Percentiles rank a stretch among this genome's conserved stretches.
phyloP scores from a whole-genome alignment of 2,797 vertebrate genomes.

The Squalus acanthias region DNA sequence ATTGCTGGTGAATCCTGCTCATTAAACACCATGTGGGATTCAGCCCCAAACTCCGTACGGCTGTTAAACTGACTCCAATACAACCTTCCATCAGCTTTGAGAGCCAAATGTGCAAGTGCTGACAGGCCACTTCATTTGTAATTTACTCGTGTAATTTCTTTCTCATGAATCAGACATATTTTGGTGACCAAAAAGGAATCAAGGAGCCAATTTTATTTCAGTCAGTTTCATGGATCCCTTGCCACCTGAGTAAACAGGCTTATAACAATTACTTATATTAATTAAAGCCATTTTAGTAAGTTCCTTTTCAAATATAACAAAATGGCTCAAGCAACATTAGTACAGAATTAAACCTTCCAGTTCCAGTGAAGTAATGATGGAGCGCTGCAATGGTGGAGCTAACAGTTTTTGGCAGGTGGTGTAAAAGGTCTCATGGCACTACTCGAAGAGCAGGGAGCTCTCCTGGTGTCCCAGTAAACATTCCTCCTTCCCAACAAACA shows the following conservation, averaged over 20 bases:
- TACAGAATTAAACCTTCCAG: background rate
- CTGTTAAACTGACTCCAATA: background rate
- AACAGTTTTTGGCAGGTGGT: background rate
- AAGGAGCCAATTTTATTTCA: background rate
- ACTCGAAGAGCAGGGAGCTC: no score
- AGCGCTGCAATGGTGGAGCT: background rate
- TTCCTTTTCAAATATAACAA: background rate
- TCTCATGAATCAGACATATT: background rate
- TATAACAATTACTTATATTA: background rate
- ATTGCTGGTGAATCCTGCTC: background rate
- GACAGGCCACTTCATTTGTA: background rate
- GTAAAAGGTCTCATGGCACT: background rate
- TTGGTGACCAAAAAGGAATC: background rate
- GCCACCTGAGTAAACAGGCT: background rate
- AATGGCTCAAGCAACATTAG: background rate
- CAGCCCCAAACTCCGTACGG: background rate
- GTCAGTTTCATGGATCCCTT: background rate
- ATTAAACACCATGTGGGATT: background rate
- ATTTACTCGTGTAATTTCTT: background rate
- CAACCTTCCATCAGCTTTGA: background rate
- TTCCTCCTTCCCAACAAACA: no score
- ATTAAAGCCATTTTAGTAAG: background rate
- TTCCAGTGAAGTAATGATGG: background rate
- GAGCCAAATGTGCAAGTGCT: background rate
- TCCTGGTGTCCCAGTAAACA: no score